phyloP scores from a whole-genome alignment of 2,888 invertebrate species.

The Dolomedes plantarius region DNA sequence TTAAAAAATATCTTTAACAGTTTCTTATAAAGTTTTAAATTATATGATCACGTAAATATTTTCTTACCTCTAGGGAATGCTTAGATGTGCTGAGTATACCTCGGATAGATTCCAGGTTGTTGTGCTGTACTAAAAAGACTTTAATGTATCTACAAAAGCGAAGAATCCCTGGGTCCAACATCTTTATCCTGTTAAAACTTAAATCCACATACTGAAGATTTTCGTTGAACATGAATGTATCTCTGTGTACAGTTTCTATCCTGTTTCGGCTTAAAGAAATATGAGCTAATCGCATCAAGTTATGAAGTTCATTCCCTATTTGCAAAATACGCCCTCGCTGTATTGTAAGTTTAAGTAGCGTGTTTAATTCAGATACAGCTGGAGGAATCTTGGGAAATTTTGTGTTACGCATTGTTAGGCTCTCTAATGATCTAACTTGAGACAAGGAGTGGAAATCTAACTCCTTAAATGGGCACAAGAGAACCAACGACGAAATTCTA shows the following conservation, averaged over 20 bases:
- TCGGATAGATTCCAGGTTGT: too few species aligned
- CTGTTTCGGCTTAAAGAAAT: not conserved
- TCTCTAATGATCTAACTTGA: not conserved
- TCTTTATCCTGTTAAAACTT: not conserved
- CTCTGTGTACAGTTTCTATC: not conserved
- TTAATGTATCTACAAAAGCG: not conserved
- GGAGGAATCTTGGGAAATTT: not conserved
- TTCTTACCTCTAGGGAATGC: too few species aligned
- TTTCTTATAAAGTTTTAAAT: too few species aligned
- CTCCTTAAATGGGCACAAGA: not conserved
- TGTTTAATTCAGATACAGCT: not conserved
- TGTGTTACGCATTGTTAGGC: not conserved
- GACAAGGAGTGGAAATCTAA: not conserved
- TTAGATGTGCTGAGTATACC: too few species aligned
- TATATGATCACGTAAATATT: too few species aligned
- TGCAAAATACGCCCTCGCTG: not conserved
- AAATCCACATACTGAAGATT: not conserved
- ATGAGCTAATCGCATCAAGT: not conserved
- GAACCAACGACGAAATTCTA: not conserved
- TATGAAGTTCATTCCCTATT: not conserved
- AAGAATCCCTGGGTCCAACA: not conserved
- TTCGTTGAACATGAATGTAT: not conserved
- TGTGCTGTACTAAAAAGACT: not conserved
- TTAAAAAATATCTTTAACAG: too few species aligned
- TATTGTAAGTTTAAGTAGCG: not conserved